These are phyloP conservation scores for Cirrhinus mrigala DNA, from an alignment of 2,797 vertebrate species.

Conservation along the genomic window DNA sequence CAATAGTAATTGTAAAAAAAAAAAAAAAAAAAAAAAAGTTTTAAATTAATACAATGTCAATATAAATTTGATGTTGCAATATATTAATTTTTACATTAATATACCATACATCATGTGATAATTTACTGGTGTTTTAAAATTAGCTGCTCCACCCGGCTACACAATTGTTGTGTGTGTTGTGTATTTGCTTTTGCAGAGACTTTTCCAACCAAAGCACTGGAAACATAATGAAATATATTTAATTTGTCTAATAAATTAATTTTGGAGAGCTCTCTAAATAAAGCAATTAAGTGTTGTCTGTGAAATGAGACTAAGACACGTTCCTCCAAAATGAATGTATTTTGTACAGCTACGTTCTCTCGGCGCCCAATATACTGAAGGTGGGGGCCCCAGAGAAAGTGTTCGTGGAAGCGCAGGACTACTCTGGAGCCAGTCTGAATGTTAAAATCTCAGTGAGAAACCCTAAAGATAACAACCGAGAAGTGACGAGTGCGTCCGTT, in stretches of 20 bases:
- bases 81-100: too few species aligned
- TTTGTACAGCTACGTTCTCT: slow-evolving; percentile 48
- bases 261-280: not conserved
- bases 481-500: slow-evolving; percentile 9
- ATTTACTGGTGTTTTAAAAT: not conserved
- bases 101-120: not conserved
- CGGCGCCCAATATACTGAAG: slow-evolving; percentile 60
- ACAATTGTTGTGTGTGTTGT: not conserved
- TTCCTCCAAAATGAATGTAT: not conserved
- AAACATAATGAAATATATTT: not conserved
- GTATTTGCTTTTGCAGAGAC: not conserved
- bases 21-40: too few species aligned
- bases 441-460: slow-evolving; percentile 54
- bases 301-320: not conserved
- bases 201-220: not conserved
- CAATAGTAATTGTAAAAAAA: too few species aligned
- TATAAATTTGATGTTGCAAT: too few species aligned
- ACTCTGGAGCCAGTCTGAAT: slow-evolving; percentile 33
- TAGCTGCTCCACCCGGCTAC: too few species aligned
- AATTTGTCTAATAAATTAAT: not conserved
- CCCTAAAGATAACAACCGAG: slow-evolving; percentile 30
- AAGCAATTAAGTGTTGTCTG: not conserved
- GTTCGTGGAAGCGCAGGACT: slow-evolving; percentile 64
- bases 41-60: too few species aligned
- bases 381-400: slow-evolving; percentile 58